Conservation (phyloP, 2,113 vertebrate genomes). For the Rhagologus leucostigma region DNA sequence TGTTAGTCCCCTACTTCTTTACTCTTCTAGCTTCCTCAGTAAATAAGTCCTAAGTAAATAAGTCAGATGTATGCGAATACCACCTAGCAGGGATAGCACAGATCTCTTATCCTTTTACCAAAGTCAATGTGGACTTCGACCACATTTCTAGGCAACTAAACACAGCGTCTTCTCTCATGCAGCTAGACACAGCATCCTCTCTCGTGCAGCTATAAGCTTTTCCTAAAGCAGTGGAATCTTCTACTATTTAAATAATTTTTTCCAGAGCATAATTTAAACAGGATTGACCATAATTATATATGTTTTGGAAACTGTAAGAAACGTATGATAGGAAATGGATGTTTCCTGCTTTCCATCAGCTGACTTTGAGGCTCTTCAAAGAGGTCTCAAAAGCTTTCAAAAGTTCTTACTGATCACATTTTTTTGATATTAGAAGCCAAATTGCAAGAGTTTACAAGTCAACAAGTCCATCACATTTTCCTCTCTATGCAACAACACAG, state of each 20-base stretch:
- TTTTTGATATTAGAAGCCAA: background rate
- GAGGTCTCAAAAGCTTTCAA: background rate
- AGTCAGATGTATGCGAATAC: background rate
- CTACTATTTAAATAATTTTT: background rate
- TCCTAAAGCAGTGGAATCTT: background rate
- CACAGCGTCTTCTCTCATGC: background rate
- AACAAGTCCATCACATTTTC: background rate
- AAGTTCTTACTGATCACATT: background rate
- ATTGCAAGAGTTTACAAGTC: background rate
- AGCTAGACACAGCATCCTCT: background rate
- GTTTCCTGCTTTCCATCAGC: background rate
- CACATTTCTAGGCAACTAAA: background rate
- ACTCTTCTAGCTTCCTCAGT: background rate
- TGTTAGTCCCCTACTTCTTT: background rate
- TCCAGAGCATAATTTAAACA: constrained; percentile 20
- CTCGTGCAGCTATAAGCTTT: background rate
- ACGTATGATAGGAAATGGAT: background rate
- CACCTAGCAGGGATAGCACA: background rate
- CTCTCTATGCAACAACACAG: background rate
- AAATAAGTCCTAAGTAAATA: background rate
- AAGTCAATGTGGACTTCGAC: background rate
- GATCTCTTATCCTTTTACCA: background rate
- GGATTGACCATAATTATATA: constrained; percentile 20
- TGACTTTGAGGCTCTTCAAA: background rate
- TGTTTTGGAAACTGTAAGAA: constrained; percentile 10